Evolutionary conservation across 2,113 vertebrate species (phyloP).

Genomic region (Malurus alboscapulatus): DNA sequence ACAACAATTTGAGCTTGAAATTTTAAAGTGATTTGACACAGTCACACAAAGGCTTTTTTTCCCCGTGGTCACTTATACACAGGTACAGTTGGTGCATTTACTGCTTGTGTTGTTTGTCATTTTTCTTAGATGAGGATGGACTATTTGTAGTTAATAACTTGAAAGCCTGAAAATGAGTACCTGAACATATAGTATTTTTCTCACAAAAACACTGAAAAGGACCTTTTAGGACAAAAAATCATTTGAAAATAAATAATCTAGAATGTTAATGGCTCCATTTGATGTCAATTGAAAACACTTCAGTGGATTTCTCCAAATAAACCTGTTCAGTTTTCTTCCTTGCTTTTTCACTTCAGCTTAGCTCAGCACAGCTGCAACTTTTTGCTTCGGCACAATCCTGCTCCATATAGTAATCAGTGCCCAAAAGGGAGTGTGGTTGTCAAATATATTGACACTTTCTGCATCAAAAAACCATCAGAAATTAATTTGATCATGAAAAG

Average conservation of each 20-base stretch:
- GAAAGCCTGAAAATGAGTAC: slow-evolving; percentile 50
- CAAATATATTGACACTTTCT: not conserved
- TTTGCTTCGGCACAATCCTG: not conserved
- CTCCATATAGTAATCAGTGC: not conserved
- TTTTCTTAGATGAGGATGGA: not conserved
- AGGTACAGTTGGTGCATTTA: not conserved
- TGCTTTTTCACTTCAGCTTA: not conserved
- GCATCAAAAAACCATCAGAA: not conserved
- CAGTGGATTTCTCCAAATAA: not conserved
- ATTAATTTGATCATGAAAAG: not conserved
- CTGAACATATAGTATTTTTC: not conserved
- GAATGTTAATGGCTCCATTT: slow-evolving; percentile 6
- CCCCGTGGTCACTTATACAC: not conserved
- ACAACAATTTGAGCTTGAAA: slow-evolving; percentile 35
- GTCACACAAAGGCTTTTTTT: not conserved
- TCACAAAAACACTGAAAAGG: not conserved
- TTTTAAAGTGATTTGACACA: slow-evolving; percentile 8
- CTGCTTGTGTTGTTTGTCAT: not conserved
- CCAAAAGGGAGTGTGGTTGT: not conserved
- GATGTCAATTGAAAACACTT: not conserved
- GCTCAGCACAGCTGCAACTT: not conserved
- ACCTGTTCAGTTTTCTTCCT: not conserved
- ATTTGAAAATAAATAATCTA: not conserved
- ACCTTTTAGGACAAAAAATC: not conserved
- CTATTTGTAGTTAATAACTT: slow-evolving; percentile 19